These are phyloP conservation scores for Choristoneura rosaceana DNA, from an alignment of 2,888 invertebrate species.

Conservation along the genomic window DNA sequence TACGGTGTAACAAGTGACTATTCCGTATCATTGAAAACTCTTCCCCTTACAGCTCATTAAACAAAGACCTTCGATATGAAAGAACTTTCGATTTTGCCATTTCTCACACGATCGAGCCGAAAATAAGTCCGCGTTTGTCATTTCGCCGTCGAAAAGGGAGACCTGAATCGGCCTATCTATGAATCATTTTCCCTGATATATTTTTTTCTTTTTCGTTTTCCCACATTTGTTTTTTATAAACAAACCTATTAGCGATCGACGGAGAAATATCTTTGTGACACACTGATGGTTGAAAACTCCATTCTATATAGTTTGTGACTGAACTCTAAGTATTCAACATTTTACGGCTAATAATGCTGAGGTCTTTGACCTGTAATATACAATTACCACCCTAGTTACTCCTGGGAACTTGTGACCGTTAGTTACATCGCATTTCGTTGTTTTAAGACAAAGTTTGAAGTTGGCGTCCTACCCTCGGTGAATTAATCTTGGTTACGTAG, in stretches of 20 bases:
- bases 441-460: slow-evolving; percentile 33
- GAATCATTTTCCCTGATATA: slow-evolving; percentile 43
- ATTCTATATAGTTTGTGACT: background rate
- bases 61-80: slow-evolving; percentile 56
- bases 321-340: background rate
- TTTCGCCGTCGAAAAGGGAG: slow-evolving; percentile 46
- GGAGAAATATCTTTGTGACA: background rate
- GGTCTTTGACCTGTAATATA: slow-evolving; percentile 31
- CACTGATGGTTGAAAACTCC: too few species aligned
- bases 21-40: slow-evolving; percentile 42
- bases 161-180: slow-evolving; percentile 43
- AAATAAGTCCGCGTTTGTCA: slow-evolving; percentile 54
- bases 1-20: slow-evolving; percentile 1
- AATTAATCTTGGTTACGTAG: slow-evolving; percentile 31
- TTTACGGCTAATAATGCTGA: slow-evolving; percentile 8
- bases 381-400: slow-evolving; percentile 24
- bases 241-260: background rate
- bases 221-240: background rate
- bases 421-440: slow-evolving; percentile 22
- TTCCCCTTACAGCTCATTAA: slow-evolving; percentile 57
- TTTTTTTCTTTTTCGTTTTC: slow-evolving; percentile 6
- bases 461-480: slow-evolving; percentile 20
- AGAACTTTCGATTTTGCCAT: slow-evolving; percentile 58
- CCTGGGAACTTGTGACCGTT: slow-evolving; percentile 23
- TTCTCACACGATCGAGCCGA: slow-evolving; percentile 55